A percentile compares a stretch with the other conserved stretches of the same genome.
These are phyloP conservation scores for Odontophorus gujanensis DNA, from an alignment of 2,113 vertebrate genomes.

Conservation along the genomic window DNA sequence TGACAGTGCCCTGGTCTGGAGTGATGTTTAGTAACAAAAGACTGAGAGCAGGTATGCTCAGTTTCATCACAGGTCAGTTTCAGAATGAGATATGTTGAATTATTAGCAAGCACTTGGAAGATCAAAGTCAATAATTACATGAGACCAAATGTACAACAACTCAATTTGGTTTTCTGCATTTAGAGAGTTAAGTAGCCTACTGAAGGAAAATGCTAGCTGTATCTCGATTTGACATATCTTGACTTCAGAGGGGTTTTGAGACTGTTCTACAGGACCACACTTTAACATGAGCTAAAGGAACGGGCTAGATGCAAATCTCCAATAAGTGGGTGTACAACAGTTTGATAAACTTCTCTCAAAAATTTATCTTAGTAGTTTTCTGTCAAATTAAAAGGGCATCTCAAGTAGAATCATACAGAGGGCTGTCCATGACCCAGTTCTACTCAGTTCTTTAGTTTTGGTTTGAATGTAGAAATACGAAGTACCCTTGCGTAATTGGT, in stretches of 20 bases:
- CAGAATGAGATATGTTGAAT: background rate
- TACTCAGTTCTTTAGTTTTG: background rate
- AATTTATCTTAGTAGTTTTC: background rate
- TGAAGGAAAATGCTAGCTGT: background rate
- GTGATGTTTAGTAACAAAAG: background rate
- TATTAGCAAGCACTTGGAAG: background rate
- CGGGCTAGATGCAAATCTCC: background rate
- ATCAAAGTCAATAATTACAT: background rate
- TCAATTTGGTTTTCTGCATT: background rate
- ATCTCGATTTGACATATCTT: background rate
- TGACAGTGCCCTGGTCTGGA: background rate
- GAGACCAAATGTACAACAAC: background rate
- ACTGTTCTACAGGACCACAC: background rate
- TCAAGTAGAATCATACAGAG: background rate
- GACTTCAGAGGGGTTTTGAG: background rate
- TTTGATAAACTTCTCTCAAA: background rate
- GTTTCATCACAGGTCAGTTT: background rate
- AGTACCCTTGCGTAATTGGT: background rate
- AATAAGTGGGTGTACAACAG: background rate
- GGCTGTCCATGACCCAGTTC: background rate
- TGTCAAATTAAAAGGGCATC: background rate
- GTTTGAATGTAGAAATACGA: background rate
- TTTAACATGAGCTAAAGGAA: background rate
- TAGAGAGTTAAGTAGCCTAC: background rate
- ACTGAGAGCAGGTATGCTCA: background rate